Conservation (phyloP, 1,140 invertebrate genomes). For the Drosophila murphyi region DNA sequence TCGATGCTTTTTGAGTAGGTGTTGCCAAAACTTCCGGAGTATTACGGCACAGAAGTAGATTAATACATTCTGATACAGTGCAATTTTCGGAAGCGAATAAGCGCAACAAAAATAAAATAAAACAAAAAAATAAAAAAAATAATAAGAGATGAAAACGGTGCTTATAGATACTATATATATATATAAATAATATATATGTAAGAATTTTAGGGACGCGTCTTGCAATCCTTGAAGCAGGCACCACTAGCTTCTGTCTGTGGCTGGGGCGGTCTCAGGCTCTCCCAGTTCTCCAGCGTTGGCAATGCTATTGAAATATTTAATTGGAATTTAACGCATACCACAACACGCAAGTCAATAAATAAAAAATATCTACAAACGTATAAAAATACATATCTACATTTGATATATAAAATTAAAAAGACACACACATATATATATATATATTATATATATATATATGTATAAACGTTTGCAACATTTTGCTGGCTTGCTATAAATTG, state of each 20-base stretch:
- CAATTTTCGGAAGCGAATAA: slow-evolving; percentile 42
- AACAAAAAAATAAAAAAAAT: slow-evolving; percentile 45
- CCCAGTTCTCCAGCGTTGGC: slow-evolving; percentile 24
- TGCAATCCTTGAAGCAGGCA: slow-evolving; percentile 18
- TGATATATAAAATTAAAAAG: slow-evolving; percentile 65
- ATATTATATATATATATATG: slow-evolving; percentile 38
- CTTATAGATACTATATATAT: slow-evolving; percentile 20
- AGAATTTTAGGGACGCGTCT: slow-evolving; percentile 7
- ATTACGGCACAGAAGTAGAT: slow-evolving; percentile 70
- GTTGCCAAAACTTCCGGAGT: slow-evolving; percentile 79
- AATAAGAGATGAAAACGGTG: slow-evolving; percentile 37
- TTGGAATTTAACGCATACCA: slow-evolving; percentile 82
- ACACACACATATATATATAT: slow-evolving; percentile 11
- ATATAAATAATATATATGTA: slow-evolving; percentile 18
- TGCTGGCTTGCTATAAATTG: slow-evolving; percentile 67
- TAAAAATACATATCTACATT: slow-evolving; percentile 37
- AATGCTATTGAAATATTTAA: slow-evolving; percentile 79
- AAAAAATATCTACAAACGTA: slow-evolving; percentile 49
- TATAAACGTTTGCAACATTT: slow-evolving; percentile 65
- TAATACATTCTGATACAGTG: slow-evolving; percentile 79
- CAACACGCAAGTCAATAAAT: slow-evolving; percentile 71
- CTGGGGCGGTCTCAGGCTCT: slow-evolving; percentile 16
- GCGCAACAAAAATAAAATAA: slow-evolving; percentile 20
- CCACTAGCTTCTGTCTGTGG: background rate
- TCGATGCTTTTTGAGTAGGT: slow-evolving; percentile 72